A percentile compares a stretch with the other conserved stretches of the same genome.
Conservation (phyloP, 2,888 invertebrate species). For the Agrochola lota region DNA sequence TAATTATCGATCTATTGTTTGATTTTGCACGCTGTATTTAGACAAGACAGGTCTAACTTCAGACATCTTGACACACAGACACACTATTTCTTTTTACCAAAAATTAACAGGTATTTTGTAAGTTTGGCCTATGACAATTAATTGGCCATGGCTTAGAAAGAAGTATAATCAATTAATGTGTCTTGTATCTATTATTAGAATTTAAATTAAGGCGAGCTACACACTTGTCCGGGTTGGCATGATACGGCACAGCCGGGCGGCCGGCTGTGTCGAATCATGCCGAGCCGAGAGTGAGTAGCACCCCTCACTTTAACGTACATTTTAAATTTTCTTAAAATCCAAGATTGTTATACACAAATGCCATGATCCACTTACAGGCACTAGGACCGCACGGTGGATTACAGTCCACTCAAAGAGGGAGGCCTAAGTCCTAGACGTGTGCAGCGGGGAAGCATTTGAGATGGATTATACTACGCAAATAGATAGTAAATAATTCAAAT, state of each 20-base stretch:
- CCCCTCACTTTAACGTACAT: not conserved
- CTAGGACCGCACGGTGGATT: not conserved
- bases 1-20: slow-evolving; percentile 22
- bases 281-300: not conserved
- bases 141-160: slow-evolving; percentile 1
- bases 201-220: not conserved
- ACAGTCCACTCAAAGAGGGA: not conserved
- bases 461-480: not conserved
- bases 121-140: not conserved
- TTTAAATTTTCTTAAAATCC: not conserved
- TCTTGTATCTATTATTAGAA: not conserved
- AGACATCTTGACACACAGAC: slow-evolving; percentile 6
- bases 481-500: not conserved
- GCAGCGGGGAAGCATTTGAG: no score
- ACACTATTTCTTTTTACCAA: not conserved
- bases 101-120: slow-evolving; percentile 21
- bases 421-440: not conserved
- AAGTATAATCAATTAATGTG: not conserved
- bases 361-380: not conserved
- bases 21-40: slow-evolving; percentile 35
- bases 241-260: not conserved
- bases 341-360: not conserved
- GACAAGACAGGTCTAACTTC: slow-evolving; percentile 28
- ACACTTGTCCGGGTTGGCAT: not conserved
- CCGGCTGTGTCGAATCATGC: no score